Percentiles rank a stretch among this genome's conserved stretches.
Evolutionary conservation across 2,797 vertebrate species (phyloP).

Genomic region (Falco peregrinus): DNA sequence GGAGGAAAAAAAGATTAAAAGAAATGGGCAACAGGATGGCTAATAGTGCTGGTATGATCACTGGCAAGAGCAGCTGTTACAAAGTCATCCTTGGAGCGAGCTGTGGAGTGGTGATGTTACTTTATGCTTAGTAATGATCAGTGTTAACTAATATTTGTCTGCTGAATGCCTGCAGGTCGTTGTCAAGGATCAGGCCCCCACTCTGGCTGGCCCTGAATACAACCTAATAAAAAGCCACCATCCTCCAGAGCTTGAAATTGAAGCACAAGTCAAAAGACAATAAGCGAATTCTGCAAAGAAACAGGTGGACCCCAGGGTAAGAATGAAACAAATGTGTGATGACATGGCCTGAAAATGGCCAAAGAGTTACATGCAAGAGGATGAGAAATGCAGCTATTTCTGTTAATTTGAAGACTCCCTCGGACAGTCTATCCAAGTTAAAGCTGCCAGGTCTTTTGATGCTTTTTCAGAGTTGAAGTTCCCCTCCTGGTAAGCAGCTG

Average conservation of each 20-base stretch:
- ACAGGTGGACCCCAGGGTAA: conserved; percentile 54
- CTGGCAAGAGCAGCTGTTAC: neutral
- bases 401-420: conserved; percentile 56
- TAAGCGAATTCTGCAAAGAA: conserved; percentile 59
- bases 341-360: conserved; percentile 64
- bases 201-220: neutral
- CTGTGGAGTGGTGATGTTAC: neutral
- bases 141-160: conserved; percentile 49
- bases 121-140: conserved; percentile 36
- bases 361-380: conserved; percentile 44
- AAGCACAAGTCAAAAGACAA: conserved; percentile 48
- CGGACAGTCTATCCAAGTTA: conserved; percentile 44
- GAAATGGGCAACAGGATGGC: conserved; percentile 1
- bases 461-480: conserved; percentile 42
- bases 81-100: conserved; percentile 26
- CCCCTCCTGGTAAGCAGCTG: conserved; percentile 52
- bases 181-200: conserved; percentile 10
- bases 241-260: conserved; percentile 40
- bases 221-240: neutral
- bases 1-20: conserved; percentile 9
- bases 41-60: neutral
- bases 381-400: conserved; percentile 62
- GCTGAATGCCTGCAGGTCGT: conserved; percentile 14
- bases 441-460: conserved; percentile 59
- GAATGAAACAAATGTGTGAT: conserved; percentile 53